Conservation (phyloP, 53 echinoderm and acorn worm species). For the Echinarachnius parma region DNA sequence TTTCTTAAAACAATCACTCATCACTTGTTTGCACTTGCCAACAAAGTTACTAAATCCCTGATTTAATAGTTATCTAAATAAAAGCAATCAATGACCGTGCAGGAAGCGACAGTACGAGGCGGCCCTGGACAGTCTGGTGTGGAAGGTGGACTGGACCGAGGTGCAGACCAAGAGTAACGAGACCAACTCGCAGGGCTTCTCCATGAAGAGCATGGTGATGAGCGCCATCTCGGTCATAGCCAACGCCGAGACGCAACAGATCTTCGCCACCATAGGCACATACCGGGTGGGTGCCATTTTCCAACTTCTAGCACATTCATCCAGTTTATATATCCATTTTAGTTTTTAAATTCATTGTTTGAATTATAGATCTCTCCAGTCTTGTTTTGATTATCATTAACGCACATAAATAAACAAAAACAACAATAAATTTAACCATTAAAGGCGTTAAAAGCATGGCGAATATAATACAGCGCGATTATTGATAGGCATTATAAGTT, state of each 20-base stretch:
- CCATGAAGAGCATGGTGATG: slow-evolving; percentile 94
- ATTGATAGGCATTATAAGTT: too few relatives aligned
- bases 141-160: slow-evolving; percentile 88
- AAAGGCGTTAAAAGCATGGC: too few relatives aligned
- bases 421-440: too few relatives aligned
- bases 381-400: too few relatives aligned
- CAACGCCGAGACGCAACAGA: slow-evolving; percentile 76
- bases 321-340: too few relatives aligned
- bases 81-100: slow-evolving; percentile 1
- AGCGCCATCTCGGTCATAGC: slow-evolving; percentile 77
- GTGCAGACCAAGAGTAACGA: slow-evolving; percentile 66
- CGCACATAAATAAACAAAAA: too few relatives aligned
- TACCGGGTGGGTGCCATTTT: slow-evolving; percentile 53
- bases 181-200: slow-evolving; percentile 66
- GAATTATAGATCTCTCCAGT: too few relatives aligned
- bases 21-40: too few relatives aligned
- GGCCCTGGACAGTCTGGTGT: slow-evolving; percentile 95
- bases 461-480: too few relatives aligned
- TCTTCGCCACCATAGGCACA: slow-evolving; percentile 81
- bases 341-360: background rate
- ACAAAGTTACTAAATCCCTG: too few relatives aligned
- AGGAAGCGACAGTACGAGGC: slow-evolving; percentile 92
- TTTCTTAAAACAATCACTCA: too few relatives aligned
- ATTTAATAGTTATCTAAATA: too few relatives aligned
- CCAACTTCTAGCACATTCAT: background rate